Percentiles rank a stretch among this genome's conserved stretches.
phyloP scores from a whole-genome alignment of 2,113 vertebrate species.

The Amphiprion ocellaris region DNA sequence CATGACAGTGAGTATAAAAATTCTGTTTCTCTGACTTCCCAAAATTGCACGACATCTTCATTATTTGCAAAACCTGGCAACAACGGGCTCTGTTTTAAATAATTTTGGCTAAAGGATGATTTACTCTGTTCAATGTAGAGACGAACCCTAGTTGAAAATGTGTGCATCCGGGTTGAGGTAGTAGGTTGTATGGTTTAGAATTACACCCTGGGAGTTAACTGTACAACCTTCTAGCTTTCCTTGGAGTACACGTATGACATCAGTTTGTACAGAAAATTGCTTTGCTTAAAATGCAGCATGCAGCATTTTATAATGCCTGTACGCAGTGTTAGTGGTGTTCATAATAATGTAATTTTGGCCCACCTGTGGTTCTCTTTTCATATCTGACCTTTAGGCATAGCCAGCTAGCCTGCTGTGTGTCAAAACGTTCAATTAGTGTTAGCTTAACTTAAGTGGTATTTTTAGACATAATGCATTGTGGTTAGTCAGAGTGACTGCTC shows the following conservation, averaged over 20 bases:
- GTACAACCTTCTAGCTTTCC: slow-evolving; percentile 99
- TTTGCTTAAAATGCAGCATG: slow-evolving; percentile 9
- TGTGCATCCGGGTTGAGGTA: slow-evolving; percentile 99
- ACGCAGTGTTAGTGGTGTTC: background rate
- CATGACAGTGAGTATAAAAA: background rate
- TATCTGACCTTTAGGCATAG: slow-evolving; percentile 55
- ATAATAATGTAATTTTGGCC: slow-evolving; percentile 10
- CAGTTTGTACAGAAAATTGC: slow-evolving; percentile 66
- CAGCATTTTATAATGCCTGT: background rate
- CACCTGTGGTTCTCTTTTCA: slow-evolving; percentile 35
- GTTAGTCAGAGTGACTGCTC: slow-evolving; percentile 18
- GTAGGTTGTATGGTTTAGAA: slow-evolving; percentile 99
- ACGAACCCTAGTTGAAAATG: slow-evolving; percentile 83
- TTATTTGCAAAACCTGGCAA: background rate
- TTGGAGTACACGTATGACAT: slow-evolving; percentile 98
- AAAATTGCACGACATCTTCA: background rate
- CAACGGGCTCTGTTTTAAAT: background rate
- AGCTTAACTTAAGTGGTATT: slow-evolving; percentile 16
- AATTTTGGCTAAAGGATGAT: background rate
- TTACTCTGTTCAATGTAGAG: slow-evolving; percentile 7
- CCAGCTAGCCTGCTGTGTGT: slow-evolving; percentile 25
- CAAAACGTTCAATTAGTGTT: slow-evolving; percentile 41
- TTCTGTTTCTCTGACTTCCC: background rate
- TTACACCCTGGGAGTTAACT: slow-evolving; percentile 99
- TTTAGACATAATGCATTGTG: slow-evolving; percentile 47